A percentile compares a stretch with the other conserved stretches of the same genome.
phyloP scores from a whole-genome alignment of 2,888 invertebrate genomes.

The Netelia inedita region DNA sequence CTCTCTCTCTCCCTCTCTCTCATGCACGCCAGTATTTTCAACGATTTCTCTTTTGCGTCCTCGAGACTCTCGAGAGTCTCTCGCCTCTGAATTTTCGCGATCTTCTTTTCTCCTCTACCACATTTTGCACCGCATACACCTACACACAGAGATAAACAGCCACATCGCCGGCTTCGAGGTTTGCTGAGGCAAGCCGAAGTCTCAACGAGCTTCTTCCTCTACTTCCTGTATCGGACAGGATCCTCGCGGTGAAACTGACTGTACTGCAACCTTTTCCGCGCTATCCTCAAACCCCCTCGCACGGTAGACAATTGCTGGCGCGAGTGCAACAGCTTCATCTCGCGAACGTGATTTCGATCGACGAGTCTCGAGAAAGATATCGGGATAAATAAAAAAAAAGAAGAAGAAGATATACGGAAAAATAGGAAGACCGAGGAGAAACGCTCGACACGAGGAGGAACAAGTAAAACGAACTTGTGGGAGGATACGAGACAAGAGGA shows the following conservation, averaged over 20 bases:
- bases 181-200: conserved; percentile 56
- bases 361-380: conserved; percentile 29
- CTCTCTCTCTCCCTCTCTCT: neutral
- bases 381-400: conserved; percentile 4
- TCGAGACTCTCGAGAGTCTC: conserved; percentile 36
- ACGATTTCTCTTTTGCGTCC: conserved; percentile 12
- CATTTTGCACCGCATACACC: conserved; percentile 27
- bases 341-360: conserved; percentile 40
- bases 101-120: neutral
- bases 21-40: neutral
- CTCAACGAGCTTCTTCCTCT: conserved; percentile 33
- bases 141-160: neutral
- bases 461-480: conserved; percentile 24
- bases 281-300: neutral
- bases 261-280: conserved; percentile 12
- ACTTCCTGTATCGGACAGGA: neutral
- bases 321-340: conserved; percentile 6
- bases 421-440: conserved; percentile 14
- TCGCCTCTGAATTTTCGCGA: conserved; percentile 31
- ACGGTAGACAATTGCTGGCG: neutral
- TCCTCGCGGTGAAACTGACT: conserved; percentile 7
- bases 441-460: neutral
- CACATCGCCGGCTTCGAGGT: neutral
- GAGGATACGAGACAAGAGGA: conserved; percentile 19
- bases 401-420: neutral